Percentiles rank a stretch among this genome's conserved stretches.
These are phyloP conservation scores for Podargus strigoides DNA, from an alignment of 2,797 vertebrate genomes.

Conservation along the genomic window DNA sequence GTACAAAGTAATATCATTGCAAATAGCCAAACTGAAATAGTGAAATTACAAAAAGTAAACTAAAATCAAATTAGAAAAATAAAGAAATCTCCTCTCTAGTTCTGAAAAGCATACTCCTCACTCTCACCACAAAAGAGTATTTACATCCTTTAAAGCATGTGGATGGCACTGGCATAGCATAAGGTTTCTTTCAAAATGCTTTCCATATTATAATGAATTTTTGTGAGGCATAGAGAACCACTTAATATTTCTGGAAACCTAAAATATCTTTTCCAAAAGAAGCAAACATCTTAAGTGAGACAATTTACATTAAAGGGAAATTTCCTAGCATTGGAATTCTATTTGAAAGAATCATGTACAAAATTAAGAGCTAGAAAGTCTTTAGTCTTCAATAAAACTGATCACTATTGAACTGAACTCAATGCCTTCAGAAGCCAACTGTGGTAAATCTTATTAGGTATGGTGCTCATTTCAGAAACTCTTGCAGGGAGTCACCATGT, in stretches of 20 bases:
- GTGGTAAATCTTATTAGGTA: background rate
- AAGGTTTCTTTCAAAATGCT: constrained; percentile 3
- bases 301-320: background rate
- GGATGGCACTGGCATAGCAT: background rate
- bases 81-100: background rate
- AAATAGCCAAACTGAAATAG: background rate
- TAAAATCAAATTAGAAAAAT: background rate
- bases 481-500: background rate
- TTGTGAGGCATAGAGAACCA: background rate
- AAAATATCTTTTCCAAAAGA: background rate
- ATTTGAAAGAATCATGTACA: background rate
- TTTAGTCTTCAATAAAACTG: constrained; percentile 19
- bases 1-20: background rate
- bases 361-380: constrained; percentile 21
- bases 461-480: background rate
- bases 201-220: background rate
- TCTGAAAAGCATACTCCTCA: background rate
- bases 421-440: background rate
- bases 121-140: background rate
- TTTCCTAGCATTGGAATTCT: background rate
- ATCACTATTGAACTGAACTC: constrained; percentile 1
- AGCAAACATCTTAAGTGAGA: background rate
- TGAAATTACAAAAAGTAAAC: background rate
- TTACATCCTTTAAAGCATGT: background rate
- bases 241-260: background rate